Percentiles rank a stretch among this genome's conserved stretches.
Conservation (phyloP, 2,888 invertebrate genomes). For the Fabriciana adippe region DNA sequence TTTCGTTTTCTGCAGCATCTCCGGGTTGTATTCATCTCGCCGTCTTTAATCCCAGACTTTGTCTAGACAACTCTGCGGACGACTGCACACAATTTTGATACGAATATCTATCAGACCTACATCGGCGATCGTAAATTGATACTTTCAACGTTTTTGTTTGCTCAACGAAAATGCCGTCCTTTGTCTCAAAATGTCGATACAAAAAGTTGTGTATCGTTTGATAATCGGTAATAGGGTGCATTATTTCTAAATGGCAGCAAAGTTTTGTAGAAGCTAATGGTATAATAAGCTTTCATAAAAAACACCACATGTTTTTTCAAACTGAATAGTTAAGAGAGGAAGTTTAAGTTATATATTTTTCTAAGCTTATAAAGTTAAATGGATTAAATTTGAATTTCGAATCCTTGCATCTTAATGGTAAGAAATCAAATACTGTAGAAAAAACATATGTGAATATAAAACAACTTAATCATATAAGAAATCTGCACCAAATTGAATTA, state of each 20-base stretch:
- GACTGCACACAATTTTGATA: slow-evolving; percentile 60
- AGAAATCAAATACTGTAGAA: too few relatives aligned
- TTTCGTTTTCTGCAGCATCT: slow-evolving; percentile 68
- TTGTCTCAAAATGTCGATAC: slow-evolving; percentile 31
- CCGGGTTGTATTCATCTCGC: slow-evolving; percentile 69
- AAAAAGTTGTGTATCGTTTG: slow-evolving; percentile 32
- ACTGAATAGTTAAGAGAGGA: too few relatives aligned
- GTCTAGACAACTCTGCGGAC: slow-evolving; percentile 62
- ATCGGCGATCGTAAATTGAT: slow-evolving; percentile 44
- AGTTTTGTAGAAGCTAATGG: neutral
- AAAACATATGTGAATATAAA: too few relatives aligned
- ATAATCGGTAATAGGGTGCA: slow-evolving; percentile 21
- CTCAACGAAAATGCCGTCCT: slow-evolving; percentile 36
- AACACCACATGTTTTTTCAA: too few relatives aligned
- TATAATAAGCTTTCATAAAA: neutral
- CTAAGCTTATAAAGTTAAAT: too few relatives aligned
- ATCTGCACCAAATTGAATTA: too few relatives aligned
- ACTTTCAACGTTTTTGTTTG: slow-evolving; percentile 37
- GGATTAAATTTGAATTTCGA: too few relatives aligned
- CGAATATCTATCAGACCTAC: slow-evolving; percentile 48
- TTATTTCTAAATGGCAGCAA: slow-evolving; percentile 10
- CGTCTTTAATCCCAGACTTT: slow-evolving; percentile 77
- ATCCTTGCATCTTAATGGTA: too few relatives aligned
- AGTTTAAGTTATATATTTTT: too few relatives aligned
- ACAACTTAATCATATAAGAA: too few relatives aligned